phyloP scores from a whole-genome alignment of 2,797 vertebrate genomes.

The Tenualosa thibaudeaui region DNA sequence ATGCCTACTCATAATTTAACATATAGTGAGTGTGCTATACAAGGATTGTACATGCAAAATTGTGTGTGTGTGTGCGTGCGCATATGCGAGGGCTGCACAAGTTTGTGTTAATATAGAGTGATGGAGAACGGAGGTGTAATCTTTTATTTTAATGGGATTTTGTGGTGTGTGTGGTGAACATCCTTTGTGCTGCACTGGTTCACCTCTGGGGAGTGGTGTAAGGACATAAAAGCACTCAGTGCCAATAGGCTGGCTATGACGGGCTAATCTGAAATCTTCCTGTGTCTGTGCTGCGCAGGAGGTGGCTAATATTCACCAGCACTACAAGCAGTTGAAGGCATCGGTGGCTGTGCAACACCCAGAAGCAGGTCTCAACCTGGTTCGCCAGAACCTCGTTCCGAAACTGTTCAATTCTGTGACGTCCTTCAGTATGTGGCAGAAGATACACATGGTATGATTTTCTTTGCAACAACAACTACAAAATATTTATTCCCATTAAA shows the following conservation, averaged over 20 bases:
- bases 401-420: conserved; percentile 74
- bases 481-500: no score
- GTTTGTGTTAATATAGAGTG: not conserved
- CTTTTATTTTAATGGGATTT: not conserved
- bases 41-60: not conserved
- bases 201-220: not conserved
- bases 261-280: not conserved
- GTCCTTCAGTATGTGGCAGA: conserved; percentile 84
- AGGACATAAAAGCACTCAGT: not conserved
- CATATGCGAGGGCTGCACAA: not conserved
- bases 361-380: conserved; percentile 73
- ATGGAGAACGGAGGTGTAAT: not conserved
- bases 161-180: not conserved
- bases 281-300: conserved; percentile 73
- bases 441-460: conserved; percentile 66
- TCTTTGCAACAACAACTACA: not conserved
- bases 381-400: conserved; percentile 78
- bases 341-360: conserved; percentile 64
- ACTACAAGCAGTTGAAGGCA: conserved; percentile 86
- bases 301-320: conserved; percentile 83
- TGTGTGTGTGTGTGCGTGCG: not conserved
- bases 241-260: not conserved
- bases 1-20: not conserved
- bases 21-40: conserved; percentile 1
- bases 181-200: not conserved